A percentile compares a stretch with the other conserved stretches of the same genome.
phyloP scores from a whole-genome alignment of 2,113 vertebrate genomes.

The Leptosomus discolor region DNA sequence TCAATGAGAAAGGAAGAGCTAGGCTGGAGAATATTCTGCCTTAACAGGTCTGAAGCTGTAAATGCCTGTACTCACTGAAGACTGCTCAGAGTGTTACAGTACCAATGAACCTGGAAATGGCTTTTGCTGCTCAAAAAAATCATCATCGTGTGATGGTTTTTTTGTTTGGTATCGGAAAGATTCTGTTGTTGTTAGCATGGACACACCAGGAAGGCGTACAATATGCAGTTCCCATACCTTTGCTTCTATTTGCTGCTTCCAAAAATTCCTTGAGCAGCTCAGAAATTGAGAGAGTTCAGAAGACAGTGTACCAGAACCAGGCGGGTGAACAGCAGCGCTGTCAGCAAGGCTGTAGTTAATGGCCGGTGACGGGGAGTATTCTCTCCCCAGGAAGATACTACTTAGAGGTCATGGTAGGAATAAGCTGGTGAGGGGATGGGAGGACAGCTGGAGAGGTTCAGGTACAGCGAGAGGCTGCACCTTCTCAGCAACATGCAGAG shows the following conservation, averaged over 20 bases:
- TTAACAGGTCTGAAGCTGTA: neutral
- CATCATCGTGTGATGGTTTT: neutral
- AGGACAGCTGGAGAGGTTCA: accelerated
- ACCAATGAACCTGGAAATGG: neutral
- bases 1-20: neutral
- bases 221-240: neutral
- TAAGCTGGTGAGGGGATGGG: neutral
- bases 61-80: neutral
- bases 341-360: neutral
- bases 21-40: neutral
- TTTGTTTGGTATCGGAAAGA: neutral
- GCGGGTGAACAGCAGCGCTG: neutral
- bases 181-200: accelerated
- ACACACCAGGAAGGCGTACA: neutral
- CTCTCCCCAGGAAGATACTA: accelerated
- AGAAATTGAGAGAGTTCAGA: neutral
- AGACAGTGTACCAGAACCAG: accelerated
- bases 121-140: neutral
- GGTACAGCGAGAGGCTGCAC: neutral
- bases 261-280: neutral
- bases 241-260: neutral
- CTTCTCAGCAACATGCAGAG: accelerated
- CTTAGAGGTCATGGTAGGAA: neutral
- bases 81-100: neutral
- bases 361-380: neutral